These are phyloP conservation scores for Rotaria magnacalcarata DNA, from an alignment of 2,888 invertebrate species.

Conservation along the genomic window DNA sequence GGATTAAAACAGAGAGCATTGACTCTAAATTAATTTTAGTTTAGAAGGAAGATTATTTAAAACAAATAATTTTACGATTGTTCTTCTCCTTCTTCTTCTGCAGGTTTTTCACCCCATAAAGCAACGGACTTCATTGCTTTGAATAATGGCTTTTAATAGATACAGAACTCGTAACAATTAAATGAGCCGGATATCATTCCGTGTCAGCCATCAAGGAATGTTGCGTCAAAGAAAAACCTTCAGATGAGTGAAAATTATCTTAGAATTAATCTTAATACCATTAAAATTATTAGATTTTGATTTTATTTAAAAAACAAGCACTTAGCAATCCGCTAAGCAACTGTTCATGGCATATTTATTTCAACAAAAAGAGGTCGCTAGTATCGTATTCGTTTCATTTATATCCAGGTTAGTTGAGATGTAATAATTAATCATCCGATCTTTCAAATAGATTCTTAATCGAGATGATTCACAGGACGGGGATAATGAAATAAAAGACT, in stretches of 20 bases:
- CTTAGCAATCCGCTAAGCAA: too few relatives aligned
- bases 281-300: too few relatives aligned
- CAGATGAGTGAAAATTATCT: too few relatives aligned
- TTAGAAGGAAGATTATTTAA: neutral
- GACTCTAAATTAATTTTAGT: slow-evolving; percentile 66
- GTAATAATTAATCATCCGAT: too few relatives aligned
- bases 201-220: neutral
- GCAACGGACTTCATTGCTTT: neutral
- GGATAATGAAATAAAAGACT: too few relatives aligned
- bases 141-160: neutral
- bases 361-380: neutral
- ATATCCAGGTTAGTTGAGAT: too few relatives aligned
- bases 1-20: slow-evolving; percentile 91
- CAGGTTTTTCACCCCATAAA: slow-evolving; percentile 9
- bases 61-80: neutral
- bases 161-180: neutral
- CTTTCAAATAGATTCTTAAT: too few relatives aligned
- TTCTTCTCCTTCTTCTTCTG: slow-evolving; percentile 8
- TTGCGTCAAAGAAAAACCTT: neutral
- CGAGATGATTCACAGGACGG: too few relatives aligned
- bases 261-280: too few relatives aligned
- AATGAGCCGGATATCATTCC: neutral
- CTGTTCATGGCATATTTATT: too few relatives aligned
- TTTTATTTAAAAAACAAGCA: too few relatives aligned
- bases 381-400: neutral